Evolutionary conservation across 2,797 vertebrate species (phyloP).

Genomic region (Xiphophorus birchmanni): DNA sequence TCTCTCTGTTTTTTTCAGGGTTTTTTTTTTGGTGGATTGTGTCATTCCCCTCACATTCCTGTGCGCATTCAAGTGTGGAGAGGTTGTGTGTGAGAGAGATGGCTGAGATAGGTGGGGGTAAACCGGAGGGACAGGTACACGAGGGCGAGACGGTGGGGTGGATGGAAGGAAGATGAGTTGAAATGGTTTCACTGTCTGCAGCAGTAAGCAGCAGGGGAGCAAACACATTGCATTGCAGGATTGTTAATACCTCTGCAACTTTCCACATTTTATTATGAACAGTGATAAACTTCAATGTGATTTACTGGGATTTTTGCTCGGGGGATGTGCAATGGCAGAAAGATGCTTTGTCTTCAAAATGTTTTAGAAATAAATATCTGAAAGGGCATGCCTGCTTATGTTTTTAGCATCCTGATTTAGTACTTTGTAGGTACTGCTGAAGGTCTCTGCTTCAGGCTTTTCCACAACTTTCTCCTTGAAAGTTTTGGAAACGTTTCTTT

Average conservation of each 20-base stretch:
- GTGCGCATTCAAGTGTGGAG: conserved; percentile 73
- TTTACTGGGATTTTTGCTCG: neutral
- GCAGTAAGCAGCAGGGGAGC: conserved; percentile 20
- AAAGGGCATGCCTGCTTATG: neutral
- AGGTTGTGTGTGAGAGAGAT: conserved; percentile 34
- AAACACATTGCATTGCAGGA: neutral
- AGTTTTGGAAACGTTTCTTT: too few relatives aligned
- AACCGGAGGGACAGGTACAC: conserved; percentile 71
- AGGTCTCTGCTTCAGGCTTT: neutral
- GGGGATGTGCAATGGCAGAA: neutral
- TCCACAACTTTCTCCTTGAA: neutral
- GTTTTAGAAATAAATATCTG: neutral
- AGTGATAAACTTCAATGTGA: neutral
- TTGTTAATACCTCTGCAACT: neutral
- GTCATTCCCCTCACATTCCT: conserved; percentile 80
- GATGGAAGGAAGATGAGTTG: conserved; percentile 10
- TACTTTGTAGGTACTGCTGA: neutral
- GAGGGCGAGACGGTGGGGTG: conserved; percentile 30
- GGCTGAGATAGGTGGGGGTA: conserved; percentile 45
- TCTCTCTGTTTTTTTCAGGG: conserved; percentile 28
- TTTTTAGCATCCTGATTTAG: neutral
- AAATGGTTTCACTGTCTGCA: conserved; percentile 46
- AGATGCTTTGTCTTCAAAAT: neutral
- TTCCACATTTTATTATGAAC: neutral
- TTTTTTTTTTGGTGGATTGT: conserved; percentile 51